Percentiles rank a stretch among this genome's conserved stretches.
These are phyloP conservation scores for Pelobates fuscus DNA, from an alignment of 2,113 vertebrate genomes.

Conservation along the genomic window DNA sequence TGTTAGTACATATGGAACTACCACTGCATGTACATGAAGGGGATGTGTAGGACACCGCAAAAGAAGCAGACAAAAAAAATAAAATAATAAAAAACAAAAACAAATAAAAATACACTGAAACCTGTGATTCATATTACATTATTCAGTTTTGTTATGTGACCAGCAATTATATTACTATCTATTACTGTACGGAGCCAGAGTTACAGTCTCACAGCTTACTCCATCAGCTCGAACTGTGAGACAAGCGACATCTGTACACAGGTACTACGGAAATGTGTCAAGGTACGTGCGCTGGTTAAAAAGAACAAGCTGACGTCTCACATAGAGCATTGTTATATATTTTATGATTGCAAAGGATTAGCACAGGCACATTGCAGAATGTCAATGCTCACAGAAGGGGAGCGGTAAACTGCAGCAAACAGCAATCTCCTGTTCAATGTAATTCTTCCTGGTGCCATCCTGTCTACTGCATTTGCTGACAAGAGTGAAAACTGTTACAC, in stretches of 20 bases:
- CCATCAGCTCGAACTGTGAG: background rate
- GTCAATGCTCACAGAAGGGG: conserved; percentile 38
- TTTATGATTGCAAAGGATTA: conserved; percentile 50
- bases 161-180: conserved; percentile 3
- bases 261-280: conserved; percentile 30
- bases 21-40: no score
- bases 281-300: conserved; percentile 42
- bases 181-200: background rate
- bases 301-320: conserved; percentile 42
- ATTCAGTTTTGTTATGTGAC: background rate
- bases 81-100: no score
- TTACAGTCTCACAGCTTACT: conserved; percentile 3
- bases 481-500: background rate
- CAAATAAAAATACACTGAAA: no score
- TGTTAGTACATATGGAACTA: no score
- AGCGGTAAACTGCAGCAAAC: conserved; percentile 18
- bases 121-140: background rate
- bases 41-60: no score
- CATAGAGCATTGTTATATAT: conserved; percentile 36
- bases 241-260: background rate
- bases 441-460: conserved; percentile 24
- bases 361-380: conserved; percentile 34
- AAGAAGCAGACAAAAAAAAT: no score
- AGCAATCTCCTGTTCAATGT: conserved; percentile 17
- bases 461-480: background rate